phyloP scores from a whole-genome alignment of 1,140 invertebrate species.

The Caenorhabditis briggsae region DNA sequence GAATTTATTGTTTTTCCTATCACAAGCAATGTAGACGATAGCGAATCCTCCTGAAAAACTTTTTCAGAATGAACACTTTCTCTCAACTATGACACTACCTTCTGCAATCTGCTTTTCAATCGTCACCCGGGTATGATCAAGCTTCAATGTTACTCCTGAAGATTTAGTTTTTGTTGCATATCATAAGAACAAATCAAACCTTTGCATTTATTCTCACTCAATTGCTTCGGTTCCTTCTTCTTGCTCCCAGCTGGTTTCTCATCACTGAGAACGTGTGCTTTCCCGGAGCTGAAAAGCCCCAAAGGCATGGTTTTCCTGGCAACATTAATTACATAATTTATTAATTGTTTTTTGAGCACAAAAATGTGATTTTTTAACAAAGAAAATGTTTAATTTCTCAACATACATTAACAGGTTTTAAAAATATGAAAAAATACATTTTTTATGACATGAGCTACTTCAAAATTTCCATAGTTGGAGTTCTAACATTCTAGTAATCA shows the following conservation, averaged over 20 bases:
- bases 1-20: slow-evolving; percentile 75
- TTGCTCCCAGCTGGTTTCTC: slow-evolving; percentile 30
- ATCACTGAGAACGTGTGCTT: slow-evolving; percentile 35
- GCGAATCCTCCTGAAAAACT: slow-evolving; percentile 74
- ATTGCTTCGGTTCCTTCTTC: slow-evolving; percentile 37
- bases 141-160: slow-evolving; percentile 39
- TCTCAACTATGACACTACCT: slow-evolving; percentile 65
- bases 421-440: too few relatives aligned
- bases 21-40: slow-evolving; percentile 75
- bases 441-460: too few relatives aligned
- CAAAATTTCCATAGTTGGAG: too few relatives aligned
- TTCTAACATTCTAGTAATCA: too few relatives aligned
- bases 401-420: too few relatives aligned
- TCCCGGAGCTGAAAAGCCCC: slow-evolving; percentile 41
- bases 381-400: too few relatives aligned
- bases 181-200: neutral
- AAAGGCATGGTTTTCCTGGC: slow-evolving; percentile 11
- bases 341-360: too few relatives aligned
- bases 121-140: slow-evolving; percentile 44
- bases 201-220: slow-evolving; percentile 44
- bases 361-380: too few relatives aligned
- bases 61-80: neutral
- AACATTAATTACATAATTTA: neutral
- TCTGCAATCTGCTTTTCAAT: slow-evolving; percentile 77
- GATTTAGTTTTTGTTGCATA: neutral